Evolutionary conservation across 2,113 vertebrate genomes (phyloP), one percentile per base, ranked within the genome.

Genomic region (Asarcornis scutulata): DNA sequence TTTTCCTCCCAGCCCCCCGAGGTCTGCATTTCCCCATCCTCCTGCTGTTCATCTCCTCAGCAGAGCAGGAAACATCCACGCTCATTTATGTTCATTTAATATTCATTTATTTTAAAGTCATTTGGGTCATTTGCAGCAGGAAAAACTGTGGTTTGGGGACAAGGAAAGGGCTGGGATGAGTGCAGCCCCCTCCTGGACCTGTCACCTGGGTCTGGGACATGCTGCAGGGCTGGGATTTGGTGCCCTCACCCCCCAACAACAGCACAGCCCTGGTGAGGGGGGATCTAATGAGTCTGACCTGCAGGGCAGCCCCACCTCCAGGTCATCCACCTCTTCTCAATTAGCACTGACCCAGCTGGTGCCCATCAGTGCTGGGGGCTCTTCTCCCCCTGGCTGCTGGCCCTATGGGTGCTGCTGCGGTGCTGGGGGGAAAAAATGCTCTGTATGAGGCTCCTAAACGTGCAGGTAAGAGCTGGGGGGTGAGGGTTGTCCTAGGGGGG

Each of bases 11-110:
- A 1, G 6, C 4, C 12, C 40, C 36, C 6, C 3, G 0, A 29
- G 29, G 18, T 20, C 9, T 13, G 25, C 2, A 1, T 34, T 81
- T 42, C 66, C n/a, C 38, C 1, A 0, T 7, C 10, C 9, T 40
- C 29, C 72, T 78, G n/a, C 13, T 52, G 0, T 23, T 63, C 32
- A 13, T 26, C 48, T 55, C 42, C 67, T 76, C 2, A 1, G 38
- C 40, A 40, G 63, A 64, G 29, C 48, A 32, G 32, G 50, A 69
- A n/a, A 34, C 15, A 14, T 60, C 62, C 50, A 25, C 4, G 26
- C 20, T 40, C 3, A 0, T 34, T 83, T 71, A 40, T 4, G 36
- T 29, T 29, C 3, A 0, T 34, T 83, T 71, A 40, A 50, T 38
- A 27, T 38, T 69, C 0, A 32, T 73, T 89, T 48, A 32, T 80